Evolutionary conservation across 1,140 invertebrate genomes (phyloP).

Genomic region (Phymorhynchus buccinoides): DNA sequence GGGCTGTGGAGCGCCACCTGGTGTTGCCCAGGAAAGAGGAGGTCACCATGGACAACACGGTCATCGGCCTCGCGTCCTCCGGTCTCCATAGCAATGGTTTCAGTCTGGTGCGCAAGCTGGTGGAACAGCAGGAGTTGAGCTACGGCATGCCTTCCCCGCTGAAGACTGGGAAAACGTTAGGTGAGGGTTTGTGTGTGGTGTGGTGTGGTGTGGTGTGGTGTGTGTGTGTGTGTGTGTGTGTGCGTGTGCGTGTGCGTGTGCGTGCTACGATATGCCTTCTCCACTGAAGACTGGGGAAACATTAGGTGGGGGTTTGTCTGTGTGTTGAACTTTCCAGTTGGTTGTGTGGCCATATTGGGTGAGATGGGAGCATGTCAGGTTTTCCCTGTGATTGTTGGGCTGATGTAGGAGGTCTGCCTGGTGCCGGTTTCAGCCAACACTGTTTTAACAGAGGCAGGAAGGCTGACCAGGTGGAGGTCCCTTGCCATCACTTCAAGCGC

Average conservation of each 20-base stretch:
- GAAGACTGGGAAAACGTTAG: slow-evolving; percentile 77
- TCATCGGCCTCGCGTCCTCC: slow-evolving; percentile 88
- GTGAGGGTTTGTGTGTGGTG: slow-evolving; percentile 54
- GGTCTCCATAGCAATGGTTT: slow-evolving; percentile 97
- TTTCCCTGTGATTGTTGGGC: too few relatives aligned
- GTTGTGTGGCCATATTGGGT: too few relatives aligned
- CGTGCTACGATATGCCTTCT: slow-evolving; percentile 80
- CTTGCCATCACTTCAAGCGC: too few relatives aligned
- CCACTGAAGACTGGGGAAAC: slow-evolving; percentile 82
- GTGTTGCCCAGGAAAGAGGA: slow-evolving; percentile 83
- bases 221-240: neutral
- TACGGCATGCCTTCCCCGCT: slow-evolving; percentile 86
- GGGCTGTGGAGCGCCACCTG: slow-evolving; percentile 85
- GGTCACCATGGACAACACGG: slow-evolving; percentile 84
- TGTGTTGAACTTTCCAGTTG: too few relatives aligned
- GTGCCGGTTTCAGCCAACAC: too few relatives aligned
- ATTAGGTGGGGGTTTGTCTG: slow-evolving; percentile 71
- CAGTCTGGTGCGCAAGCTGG: slow-evolving; percentile 90
- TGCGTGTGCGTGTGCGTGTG: neutral
- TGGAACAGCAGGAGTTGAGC: slow-evolving; percentile 79
- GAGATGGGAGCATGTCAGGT: too few relatives aligned
- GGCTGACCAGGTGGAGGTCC: too few relatives aligned
- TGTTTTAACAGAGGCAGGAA: too few relatives aligned
- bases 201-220: too few relatives aligned
- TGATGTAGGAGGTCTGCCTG: too few relatives aligned